Evolutionary conservation across 1,140 invertebrate genomes (phyloP).

Genomic region (Popillia japonica): DNA sequence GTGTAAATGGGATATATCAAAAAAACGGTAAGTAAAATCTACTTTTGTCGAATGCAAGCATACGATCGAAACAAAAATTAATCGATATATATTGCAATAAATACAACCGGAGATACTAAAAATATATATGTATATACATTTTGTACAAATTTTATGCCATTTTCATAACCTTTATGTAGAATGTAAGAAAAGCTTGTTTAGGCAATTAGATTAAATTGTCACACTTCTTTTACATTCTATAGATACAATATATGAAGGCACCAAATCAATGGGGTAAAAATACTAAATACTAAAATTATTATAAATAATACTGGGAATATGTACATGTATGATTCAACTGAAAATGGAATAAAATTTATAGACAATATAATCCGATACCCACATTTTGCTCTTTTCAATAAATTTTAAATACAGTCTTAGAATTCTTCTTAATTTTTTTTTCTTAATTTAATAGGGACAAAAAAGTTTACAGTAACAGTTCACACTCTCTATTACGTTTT

Average conservation of each 20-base stretch:
- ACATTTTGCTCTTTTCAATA: no score
- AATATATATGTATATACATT: not conserved
- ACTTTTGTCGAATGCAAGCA: not conserved
- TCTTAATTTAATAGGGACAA: no score
- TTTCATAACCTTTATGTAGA: no score
- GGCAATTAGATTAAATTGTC: no score
- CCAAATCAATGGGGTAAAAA: not conserved
- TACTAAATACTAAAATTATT: not conserved
- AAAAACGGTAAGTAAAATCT: not conserved
- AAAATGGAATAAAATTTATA: no score
- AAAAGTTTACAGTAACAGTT: no score
- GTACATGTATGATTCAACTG: not conserved
- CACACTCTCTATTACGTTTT: no score
- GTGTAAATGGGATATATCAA: not conserved
- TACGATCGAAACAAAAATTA: not conserved
- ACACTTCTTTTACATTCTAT: no score
- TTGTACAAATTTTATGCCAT: not conserved
- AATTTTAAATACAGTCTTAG: no score
- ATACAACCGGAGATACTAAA: not conserved
- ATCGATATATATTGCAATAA: constrained; percentile 20
- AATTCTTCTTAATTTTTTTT: no score
- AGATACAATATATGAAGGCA: not conserved
- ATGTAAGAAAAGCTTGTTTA: no score
- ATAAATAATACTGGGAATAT: constrained; percentile 7
- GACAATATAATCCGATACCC: no score